Evolutionary conservation across 2,888 invertebrate species (phyloP), one percentile per base, ranked within the genome.

Genomic region (Cephus sareptanus): DNA sequence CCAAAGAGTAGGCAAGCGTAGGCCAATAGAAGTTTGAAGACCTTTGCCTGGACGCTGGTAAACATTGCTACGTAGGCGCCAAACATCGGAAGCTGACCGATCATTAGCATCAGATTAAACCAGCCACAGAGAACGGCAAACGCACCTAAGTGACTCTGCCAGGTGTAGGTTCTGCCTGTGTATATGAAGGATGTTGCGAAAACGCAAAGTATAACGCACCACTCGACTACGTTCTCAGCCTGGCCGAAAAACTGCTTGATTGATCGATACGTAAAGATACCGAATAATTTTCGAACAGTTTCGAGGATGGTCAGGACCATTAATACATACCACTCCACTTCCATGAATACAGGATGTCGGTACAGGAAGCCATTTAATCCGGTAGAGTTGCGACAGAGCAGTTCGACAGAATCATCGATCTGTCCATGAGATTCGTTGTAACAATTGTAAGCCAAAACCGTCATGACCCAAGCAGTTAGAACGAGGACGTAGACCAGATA

Each of bases 11-110:
- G 94, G 87, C 97, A 97, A 0, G 96, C 96, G 89, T 97, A 97
- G 1, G 97, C 97, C 92, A 97, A 93, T 75, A 97, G 93, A n/a
- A 97, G 92, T 88, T 97, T 96, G 11, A 96, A 96, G 85, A 97
- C 97, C 92, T 97, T 97, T 74, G 95, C 96, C 89, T 96, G 96
- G 1, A 97, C 97, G 91, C 96, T 95, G 1, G 97, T 97, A 85
- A 97, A 97, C 97, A 97, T 97, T 0, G 97, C 97, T 4, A 97
- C 97, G 88, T 97, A 97, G 0, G 97, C 96, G 31, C 97, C 97
- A 88, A 97, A 96, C 75, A 97, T 94, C 0, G 97, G 97, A 69
- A 97, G 92, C 86, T 97, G 96, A 0, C 97, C 97, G 79, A 97
- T 95, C 96, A 97, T 97, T 90, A 97, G 92, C 96, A 97, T 97